Evolutionary conservation across 2,113 vertebrate genomes (phyloP), one percentile per base, ranked within the genome.

Genomic region (Cyprinodon variegatus): DNA sequence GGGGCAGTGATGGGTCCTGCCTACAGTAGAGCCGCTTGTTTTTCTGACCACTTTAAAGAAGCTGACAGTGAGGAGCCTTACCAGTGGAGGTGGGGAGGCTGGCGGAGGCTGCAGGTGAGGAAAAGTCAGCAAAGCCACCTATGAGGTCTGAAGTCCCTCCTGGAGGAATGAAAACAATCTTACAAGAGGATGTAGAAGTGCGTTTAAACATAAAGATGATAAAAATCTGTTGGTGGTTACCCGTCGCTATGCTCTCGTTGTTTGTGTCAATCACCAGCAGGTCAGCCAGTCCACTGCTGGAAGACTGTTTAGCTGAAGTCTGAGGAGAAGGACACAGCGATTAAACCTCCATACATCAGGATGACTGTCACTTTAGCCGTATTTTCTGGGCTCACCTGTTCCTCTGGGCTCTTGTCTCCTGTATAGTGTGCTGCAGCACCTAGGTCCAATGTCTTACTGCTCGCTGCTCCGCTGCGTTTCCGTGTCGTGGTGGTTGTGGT

Each of bases 381-480:
- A 4, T 20, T 50, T 13, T 59, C 14, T 43, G 29, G 37, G 15
- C 10, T 20, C 50, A 94, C 93, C 92, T 88, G 91, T 41, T 87
- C 82, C 39, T 97, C 96, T 9, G 96, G 96, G 76, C 96, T 97
- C 92, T 93, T 95, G 74, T 97, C 96, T 46, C 97, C 97, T 2
- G 97, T 98, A 89, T 99, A 99, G 94, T 97, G 96, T 6, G 97
- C 97, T 37, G 98, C 98, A 22, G 98, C 98, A 36, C 98, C 98
- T 75, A 99, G 94, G 92, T 99, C 98, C 90, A 99, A 96, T 7
- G 96, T 97, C 95, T 98, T 99, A 70, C 94, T 96, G 71, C 96
- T 94, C 61, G 95, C 93, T 14, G 96, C 94, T 65, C 95, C 96
- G 50, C 95, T 95, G 78, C 98, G 96, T 89, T 97, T 99, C 86